Percentiles rank a stretch among this genome's conserved stretches.
Conservation (phyloP, 2,113 vertebrate genomes). For the Leptodactylus fuscus region DNA sequence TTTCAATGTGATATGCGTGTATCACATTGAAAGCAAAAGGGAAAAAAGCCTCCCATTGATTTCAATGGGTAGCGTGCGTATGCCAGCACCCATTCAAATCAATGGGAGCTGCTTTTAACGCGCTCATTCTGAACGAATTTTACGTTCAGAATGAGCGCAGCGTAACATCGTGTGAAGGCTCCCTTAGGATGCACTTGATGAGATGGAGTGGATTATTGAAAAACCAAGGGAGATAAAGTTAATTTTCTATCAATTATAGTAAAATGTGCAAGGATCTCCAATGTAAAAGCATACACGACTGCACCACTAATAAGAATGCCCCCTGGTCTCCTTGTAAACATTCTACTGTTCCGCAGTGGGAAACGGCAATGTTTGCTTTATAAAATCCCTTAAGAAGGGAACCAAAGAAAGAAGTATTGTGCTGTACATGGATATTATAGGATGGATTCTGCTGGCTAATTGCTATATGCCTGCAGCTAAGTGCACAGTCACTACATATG, state of each 20-base stretch:
- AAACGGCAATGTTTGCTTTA: conserved; percentile 12
- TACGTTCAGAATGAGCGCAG: too few relatives aligned
- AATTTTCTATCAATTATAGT: not conserved
- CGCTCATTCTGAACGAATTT: too few relatives aligned
- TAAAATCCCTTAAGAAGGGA: conserved; percentile 27
- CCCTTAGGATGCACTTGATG: too few relatives aligned
- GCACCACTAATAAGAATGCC: not conserved
- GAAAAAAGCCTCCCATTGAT: too few relatives aligned
- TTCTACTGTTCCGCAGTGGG: not conserved
- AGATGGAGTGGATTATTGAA: too few relatives aligned
- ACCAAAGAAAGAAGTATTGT: not conserved
- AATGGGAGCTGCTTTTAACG: too few relatives aligned
- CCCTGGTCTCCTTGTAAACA: not conserved
- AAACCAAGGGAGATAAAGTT: not conserved
- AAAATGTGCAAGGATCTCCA: not conserved
- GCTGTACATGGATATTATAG: conserved; percentile 12
- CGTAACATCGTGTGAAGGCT: too few relatives aligned
- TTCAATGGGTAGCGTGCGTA: too few relatives aligned
- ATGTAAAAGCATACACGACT: not conserved
- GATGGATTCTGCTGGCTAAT: not conserved
- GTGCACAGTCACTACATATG: not conserved
- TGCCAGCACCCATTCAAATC: too few relatives aligned
- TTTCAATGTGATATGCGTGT: too few relatives aligned
- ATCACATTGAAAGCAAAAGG: too few relatives aligned
- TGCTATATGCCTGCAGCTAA: conserved; percentile 32